Evolutionary conservation across 2,888 invertebrate genomes (phyloP).

Genomic region (Tricholauxania praeusta): DNA sequence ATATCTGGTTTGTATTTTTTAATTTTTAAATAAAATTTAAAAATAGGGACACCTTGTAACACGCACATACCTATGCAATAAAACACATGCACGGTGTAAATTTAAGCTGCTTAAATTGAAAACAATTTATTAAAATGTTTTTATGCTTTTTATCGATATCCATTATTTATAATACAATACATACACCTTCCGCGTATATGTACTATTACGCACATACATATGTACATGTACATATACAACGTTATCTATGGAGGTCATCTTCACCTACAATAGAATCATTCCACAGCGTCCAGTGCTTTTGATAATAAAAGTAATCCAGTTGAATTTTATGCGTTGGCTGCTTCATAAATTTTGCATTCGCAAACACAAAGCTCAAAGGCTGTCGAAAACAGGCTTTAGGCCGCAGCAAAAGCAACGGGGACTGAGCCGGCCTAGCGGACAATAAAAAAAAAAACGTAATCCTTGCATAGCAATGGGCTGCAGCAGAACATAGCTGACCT

Average conservation of each 20-base stretch:
- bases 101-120: conserved; percentile 39
- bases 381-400: too few relatives aligned
- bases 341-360: conserved; percentile 32
- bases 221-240: background rate
- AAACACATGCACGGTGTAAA: background rate
- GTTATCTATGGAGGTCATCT: background rate
- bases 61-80: too few relatives aligned
- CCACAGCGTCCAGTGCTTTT: background rate
- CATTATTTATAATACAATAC: conserved; percentile 36
- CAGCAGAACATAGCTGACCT: too few relatives aligned
- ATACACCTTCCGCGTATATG: conserved; percentile 19
- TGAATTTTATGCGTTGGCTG: conserved; percentile 15
- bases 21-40: too few relatives aligned
- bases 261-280: background rate
- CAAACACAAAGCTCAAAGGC: too few relatives aligned
- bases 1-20: too few relatives aligned
- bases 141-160: conserved; percentile 37
- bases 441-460: too few relatives aligned
- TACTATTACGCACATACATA: background rate
- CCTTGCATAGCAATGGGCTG: too few relatives aligned
- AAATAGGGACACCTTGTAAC: too few relatives aligned
- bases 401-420: too few relatives aligned
- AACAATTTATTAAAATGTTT: conserved; percentile 43
- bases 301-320: conserved; percentile 38
- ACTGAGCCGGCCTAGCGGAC: too few relatives aligned